These are phyloP conservation scores for Actinostola sp. DNA, from an alignment of 92 coral and sea anemone species.

Conservation along the genomic window DNA sequence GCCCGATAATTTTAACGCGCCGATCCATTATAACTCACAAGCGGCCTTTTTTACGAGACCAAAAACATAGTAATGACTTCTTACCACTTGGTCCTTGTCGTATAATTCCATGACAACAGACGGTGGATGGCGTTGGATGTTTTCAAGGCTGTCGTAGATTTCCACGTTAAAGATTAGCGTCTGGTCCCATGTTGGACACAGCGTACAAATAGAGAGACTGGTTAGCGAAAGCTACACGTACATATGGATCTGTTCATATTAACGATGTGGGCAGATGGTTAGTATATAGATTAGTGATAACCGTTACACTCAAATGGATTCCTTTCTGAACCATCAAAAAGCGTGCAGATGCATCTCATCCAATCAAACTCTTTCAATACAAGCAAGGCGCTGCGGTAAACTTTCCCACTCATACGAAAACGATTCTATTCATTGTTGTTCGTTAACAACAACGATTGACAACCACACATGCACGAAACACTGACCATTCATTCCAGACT, in stretches of 20 bases:
- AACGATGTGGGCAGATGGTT: no score
- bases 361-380: no score
- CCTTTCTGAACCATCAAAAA: no score
- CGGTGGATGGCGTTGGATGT: slow-evolving; percentile 81
- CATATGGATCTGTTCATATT: slow-evolving; percentile 79
- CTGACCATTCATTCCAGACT: slow-evolving; percentile 93
- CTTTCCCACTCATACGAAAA: neutral
- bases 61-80: no score
- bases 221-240: slow-evolving; percentile 82
- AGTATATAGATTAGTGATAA: no score
- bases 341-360: no score
- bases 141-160: slow-evolving; percentile 79
- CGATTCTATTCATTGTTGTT: no score
- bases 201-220: slow-evolving; percentile 78
- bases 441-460: neutral
- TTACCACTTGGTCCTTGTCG: slow-evolving; percentile 79
- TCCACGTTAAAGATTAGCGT: slow-evolving; percentile 82
- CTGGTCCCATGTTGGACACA: slow-evolving; percentile 99
- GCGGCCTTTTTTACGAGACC: no score
- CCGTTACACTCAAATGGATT: no score
- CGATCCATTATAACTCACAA: no score
- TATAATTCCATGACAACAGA: slow-evolving; percentile 85
- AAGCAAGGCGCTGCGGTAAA: no score
- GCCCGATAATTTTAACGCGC: no score
- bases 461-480: neutral